Evolutionary conservation across 92 coral and sea anemone species (phyloP).

Genomic region (Parazoanthus swiftii): DNA sequence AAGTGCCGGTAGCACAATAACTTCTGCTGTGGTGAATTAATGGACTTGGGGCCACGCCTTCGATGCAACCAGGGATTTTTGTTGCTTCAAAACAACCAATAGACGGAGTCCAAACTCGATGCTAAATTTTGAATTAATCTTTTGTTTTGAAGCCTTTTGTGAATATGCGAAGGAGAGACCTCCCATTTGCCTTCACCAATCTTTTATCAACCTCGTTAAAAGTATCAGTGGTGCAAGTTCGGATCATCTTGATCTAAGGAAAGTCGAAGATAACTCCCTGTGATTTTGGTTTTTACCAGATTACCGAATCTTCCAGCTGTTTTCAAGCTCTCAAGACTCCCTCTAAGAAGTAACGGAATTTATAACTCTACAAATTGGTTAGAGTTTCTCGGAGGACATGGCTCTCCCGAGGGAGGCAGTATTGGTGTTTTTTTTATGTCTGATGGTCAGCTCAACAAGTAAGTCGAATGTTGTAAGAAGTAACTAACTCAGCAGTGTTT

Average conservation of each 20-base stretch:
- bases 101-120: not conserved
- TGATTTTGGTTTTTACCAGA: not conserved
- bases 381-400: not conserved
- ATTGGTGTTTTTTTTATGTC: not conserved
- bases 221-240: not conserved
- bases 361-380: not conserved
- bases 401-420: not conserved
- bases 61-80: not conserved
- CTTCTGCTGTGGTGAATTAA: not conserved
- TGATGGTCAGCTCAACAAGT: not conserved
- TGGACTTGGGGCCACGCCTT: not conserved
- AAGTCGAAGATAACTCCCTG: not conserved
- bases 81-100: not conserved
- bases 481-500: not conserved
- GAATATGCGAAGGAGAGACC: not conserved
- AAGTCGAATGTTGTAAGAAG: no score
- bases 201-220: no score
- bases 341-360: not conserved
- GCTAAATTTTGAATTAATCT: not conserved
- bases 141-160: not conserved
- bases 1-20: no score
- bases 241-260: not conserved
- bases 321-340: not conserved
- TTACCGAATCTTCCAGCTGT: not conserved
- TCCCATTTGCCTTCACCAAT: not conserved